Evolutionary conservation across 2,113 vertebrate species (phyloP), one percentile per base, ranked within the genome.

Genomic region (Leptodactylus fuscus): DNA sequence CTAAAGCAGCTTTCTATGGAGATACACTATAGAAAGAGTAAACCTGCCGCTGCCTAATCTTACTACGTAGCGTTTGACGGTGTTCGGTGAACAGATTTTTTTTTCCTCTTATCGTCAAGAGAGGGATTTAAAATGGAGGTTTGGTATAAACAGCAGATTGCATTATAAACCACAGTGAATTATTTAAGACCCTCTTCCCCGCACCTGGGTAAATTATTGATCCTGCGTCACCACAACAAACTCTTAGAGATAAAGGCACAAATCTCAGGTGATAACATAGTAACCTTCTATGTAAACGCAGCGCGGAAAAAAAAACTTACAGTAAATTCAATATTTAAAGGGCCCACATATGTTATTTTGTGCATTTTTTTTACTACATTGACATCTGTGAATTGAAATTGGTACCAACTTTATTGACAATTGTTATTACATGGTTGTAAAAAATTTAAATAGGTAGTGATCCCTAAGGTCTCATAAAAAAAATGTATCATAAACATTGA

Each of bases 141-240:
- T 53, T 38, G 67, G 32, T 82, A 82, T 73, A 82, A 82, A 77
- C 82, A 85, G 60, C 82, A 85, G 73, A 77, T 85, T 67, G 82
- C 73, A 77, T 85, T 77, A 77, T 69, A 79, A 85, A 85, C 83
- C 83, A 79, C 74, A 70, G 62, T 85, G 60, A 85, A 85, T 85
- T 85, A 85, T 85, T 85, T 85, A 85, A 85, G 75, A 69, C 60
- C 83, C 62, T 58, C 74, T 85, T 85, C 44, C 73, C 58, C 75
- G 82, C 83, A 85, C 60, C 60, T 85, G 83, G 49, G 74, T 85
- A 85, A 85, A 85, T 85, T 78, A 85, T 85, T 85, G 83, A 85
- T 85, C 74, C 22, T 85, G 44, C 76, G 83, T 78, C 75, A 79
- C 60, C 74, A 79, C 75, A 79, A 69, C 75, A 85, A 70, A 70